phyloP scores from a whole-genome alignment of 2,888 invertebrate genomes.

The Netelia virgata region DNA sequence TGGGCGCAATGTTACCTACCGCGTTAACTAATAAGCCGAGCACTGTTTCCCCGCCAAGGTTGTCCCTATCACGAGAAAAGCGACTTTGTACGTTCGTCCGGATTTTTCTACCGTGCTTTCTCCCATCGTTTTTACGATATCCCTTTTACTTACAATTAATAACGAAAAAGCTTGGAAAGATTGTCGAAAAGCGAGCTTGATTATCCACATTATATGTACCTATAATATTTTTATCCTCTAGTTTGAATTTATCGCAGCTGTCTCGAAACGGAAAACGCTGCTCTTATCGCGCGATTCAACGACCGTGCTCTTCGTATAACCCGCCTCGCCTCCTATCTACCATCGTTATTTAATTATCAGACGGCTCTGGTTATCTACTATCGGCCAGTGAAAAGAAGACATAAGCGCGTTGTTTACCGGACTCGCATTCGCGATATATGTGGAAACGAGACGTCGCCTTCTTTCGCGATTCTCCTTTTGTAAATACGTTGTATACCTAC shows the following conservation, averaged over 20 bases:
- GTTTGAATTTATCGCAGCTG: not conserved
- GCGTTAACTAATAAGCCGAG: conserved; percentile 68
- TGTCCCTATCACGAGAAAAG: not conserved
- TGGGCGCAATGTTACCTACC: conserved; percentile 3
- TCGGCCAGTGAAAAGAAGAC: conserved; percentile 5
- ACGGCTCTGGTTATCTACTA: conserved; percentile 21
- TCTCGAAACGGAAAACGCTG: not conserved
- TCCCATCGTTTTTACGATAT: not conserved
- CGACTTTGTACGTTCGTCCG: not conserved
- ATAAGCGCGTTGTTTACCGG: conserved; percentile 23
- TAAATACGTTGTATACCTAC: conserved; percentile 8
- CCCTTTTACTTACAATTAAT: not conserved
- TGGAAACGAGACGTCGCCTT: conserved; percentile 11
- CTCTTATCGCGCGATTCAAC: conserved; percentile 11
- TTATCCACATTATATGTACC: too few species aligned
- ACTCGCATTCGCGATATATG: conserved; percentile 10
- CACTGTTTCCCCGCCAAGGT: conserved; percentile 67
- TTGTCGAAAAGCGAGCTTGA: too few species aligned
- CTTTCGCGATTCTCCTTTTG: conserved; percentile 33
- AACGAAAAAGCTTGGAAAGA: not conserved
- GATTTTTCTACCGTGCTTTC: not conserved
- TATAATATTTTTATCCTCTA: not conserved
- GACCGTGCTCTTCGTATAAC: too few species aligned
- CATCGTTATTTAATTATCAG: conserved; percentile 49
- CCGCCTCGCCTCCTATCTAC: not conserved